These are phyloP conservation scores for Mesembrinibis cayennensis DNA, from an alignment of 2,113 vertebrate genomes.

Conservation along the genomic window DNA sequence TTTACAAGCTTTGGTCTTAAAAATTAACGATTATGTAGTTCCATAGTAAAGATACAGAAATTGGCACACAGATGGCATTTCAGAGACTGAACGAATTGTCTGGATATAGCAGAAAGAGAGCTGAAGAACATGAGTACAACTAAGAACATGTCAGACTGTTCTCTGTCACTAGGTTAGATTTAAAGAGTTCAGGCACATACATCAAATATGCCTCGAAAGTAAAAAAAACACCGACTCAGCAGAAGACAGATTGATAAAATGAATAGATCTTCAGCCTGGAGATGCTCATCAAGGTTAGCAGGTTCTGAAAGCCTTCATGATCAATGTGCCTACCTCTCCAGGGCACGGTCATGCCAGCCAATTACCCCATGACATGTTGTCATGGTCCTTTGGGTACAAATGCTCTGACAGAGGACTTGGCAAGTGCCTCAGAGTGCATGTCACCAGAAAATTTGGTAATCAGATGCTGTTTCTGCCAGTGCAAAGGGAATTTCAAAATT, in stretches of 20 bases:
- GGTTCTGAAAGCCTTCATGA: background rate
- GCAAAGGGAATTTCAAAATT: background rate
- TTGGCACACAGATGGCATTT: background rate
- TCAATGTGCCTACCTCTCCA: background rate
- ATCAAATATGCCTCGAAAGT: background rate
- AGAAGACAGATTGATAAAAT: background rate
- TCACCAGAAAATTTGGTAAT: background rate
- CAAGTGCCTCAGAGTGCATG: background rate
- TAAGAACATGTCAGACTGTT: background rate
- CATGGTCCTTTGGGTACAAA: background rate
- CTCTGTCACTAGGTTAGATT: background rate
- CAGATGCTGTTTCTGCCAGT: background rate
- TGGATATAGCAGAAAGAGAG: background rate
- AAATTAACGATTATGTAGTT: background rate
- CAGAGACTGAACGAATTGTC: background rate
- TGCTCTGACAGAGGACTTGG: background rate
- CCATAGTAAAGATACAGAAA: background rate
- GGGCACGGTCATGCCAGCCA: background rate
- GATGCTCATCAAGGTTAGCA: background rate
- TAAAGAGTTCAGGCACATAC: background rate
- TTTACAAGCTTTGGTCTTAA: background rate
- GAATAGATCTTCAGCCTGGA: background rate
- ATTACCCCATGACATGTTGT: background rate
- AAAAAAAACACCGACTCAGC: background rate
- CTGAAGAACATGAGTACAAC: background rate